Evolutionary conservation across 2,797 vertebrate genomes (phyloP), one percentile per base, ranked within the genome.

Genomic region (Leontocebus nigricollis): DNA sequence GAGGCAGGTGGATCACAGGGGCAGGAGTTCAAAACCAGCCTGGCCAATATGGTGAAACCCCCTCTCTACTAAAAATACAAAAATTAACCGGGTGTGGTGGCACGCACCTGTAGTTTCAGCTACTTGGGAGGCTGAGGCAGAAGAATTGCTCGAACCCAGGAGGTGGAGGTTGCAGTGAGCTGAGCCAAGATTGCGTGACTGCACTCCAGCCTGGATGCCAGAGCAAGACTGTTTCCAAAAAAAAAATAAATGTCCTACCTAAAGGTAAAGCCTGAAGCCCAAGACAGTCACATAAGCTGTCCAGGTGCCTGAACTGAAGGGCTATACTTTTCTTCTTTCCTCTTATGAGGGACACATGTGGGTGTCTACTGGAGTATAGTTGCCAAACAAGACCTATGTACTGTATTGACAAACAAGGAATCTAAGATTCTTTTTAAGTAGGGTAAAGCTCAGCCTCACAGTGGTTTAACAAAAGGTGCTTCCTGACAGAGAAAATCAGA

Each of bases 301-400:
- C 39, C 13, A 24, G 20, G 70, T 70, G 5, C 41, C 41, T 36
- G n/a, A 9, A 61, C 44, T 59, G 46, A 36, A 91, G 36, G 48
- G 59, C 6, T 57, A 12, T 19, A 20, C 20, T 24, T 41, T 61
- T 22, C 80, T 55, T 92, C 80, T 86, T 10, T 70, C 15, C 24
- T 67, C 36, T 26, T 50, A 10, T 26, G 33, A 76, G 55, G 44
- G 50, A 48, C 61, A 92, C 7, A 44, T 17, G 33, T 39, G 27
- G 36, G 17, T 72, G 84, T 88, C 82, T 46, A 70, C 39, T 6
- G n/a, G n/a, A 20, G 3, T 33, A 41, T 1, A n/a, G 79, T 41
- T 36, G 88, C 26, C 73, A 93, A 20, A 93, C 30, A 48, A 96
- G 70, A 67, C 48, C 10, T 33, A 61, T 48, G 70, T 82, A 61